Base-by-base conservation (phyloP, 2,113 vertebrate species). In the Panurus biarmicus region DNA sequence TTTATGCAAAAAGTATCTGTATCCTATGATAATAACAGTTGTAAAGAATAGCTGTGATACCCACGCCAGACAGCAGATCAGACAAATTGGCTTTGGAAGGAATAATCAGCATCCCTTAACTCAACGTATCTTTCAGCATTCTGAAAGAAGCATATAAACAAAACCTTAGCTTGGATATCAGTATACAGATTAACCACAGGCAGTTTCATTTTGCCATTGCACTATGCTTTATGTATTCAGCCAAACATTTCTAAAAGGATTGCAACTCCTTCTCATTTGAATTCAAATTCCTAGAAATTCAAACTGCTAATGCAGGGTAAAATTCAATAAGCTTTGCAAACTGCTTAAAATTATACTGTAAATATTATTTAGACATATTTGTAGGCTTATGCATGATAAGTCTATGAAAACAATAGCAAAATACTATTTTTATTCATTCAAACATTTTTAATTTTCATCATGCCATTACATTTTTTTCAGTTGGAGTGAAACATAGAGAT, bases 331-430 rank as follows among this genome's bases (percentile, higher is more conserved):
- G 53, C 70, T 87, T 56, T 90, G 12, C 70, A 88, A 96, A 77
- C 20, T 28, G 36, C 40, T 87, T 86, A 72, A 93, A 92, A 93
- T 91, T 85, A 89, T 84, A 81, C 94, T 76, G 40, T 96, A 96
- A 95, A 94, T 95, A 93, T 93, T 96, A 87, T 94, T 93, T 91
- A 87, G 85, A 75, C 56, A 53, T 78, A 92, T 86, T 93, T 92
- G 81, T 89, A 89, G 65, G 61, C 23, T 82, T 89, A 47, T 80
- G 36, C 53, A 72, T 72, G 64, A 60, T 56, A 87, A 84, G 53
- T 26, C 67, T 69, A 38, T 76, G 92, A 95, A 95, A 95, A 89
- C 79, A 92, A 94, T 80, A 72, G 65, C 40, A 92, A 96, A 96
- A 93, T 66, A 89, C 51, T 84, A n/a, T 80, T 96, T 96, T 96